Conservation (phyloP, 2,113 vertebrate genomes). For the Cololabis saira region DNA sequence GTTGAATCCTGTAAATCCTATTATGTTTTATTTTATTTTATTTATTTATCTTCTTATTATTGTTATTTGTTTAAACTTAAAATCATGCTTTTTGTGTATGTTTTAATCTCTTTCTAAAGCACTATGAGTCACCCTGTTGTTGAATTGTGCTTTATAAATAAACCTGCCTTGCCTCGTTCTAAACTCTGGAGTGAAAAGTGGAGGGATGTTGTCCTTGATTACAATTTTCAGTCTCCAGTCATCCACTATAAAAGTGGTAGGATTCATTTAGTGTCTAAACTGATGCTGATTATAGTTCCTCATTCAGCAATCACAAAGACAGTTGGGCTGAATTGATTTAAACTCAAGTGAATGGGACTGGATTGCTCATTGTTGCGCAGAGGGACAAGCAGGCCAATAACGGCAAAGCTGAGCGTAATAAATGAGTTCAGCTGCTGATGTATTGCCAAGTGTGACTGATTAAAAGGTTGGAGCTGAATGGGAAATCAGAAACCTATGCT, state of each 20-base stretch:
- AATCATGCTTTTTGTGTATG: too few relatives aligned
- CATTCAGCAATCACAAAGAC: constrained; percentile 52
- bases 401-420: constrained; percentile 42
- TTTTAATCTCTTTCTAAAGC: too few relatives aligned
- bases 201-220: not conserved
- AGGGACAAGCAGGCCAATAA: constrained; percentile 23
- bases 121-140: too few relatives aligned
- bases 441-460: constrained; percentile 57
- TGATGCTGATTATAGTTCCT: constrained; percentile 40
- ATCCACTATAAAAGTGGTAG: not conserved
- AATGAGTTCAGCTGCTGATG: constrained; percentile 53
- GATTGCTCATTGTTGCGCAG: constrained; percentile 26
- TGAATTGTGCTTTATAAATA: too few relatives aligned
- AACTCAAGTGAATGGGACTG: constrained; percentile 35
- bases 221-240: constrained; percentile 6
- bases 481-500: constrained; percentile 38
- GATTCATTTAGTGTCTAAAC: constrained; percentile 34
- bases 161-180: too few relatives aligned
- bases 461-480: constrained; percentile 49
- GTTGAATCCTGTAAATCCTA: too few relatives aligned
- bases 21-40: too few relatives aligned
- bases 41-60: too few relatives aligned
- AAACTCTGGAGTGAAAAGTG: not conserved
- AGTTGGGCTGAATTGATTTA: constrained; percentile 39
- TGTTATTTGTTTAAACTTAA: too few relatives aligned